Percentiles rank a stretch among this genome's conserved stretches.
phyloP scores from a whole-genome alignment of 1,140 invertebrate genomes.

The Orchesella cincta region DNA sequence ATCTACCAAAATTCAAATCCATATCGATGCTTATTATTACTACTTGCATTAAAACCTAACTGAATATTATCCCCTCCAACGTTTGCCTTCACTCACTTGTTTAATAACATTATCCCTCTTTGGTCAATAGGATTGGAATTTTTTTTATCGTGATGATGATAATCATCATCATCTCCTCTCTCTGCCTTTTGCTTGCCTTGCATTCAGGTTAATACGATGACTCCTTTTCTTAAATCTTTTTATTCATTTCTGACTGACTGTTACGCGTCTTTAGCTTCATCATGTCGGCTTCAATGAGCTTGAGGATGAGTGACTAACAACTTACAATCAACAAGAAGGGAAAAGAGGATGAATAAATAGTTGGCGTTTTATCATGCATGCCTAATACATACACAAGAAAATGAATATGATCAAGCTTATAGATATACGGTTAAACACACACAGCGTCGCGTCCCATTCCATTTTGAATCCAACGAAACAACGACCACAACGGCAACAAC shows the following conservation, averaged over 20 bases:
- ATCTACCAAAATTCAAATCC: neutral
- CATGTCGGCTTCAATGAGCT: conserved; percentile 26
- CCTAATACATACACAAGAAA: neutral
- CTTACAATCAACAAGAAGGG: conserved; percentile 16
- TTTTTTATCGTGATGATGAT: conserved; percentile 19
- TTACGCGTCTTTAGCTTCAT: conserved; percentile 14
- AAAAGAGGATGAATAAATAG: neutral
- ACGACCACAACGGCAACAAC: conserved; percentile 2
- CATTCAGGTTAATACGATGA: neutral
- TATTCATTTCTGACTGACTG: conserved; percentile 18
- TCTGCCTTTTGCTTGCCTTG: neutral
- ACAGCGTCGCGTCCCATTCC: neutral
- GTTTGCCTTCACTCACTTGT: conserved; percentile 3
- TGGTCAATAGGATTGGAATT: neutral
- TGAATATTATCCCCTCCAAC: neutral
- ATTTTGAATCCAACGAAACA: neutral
- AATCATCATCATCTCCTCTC: neutral
- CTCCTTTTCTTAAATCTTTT: neutral
- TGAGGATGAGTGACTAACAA: conserved; percentile 21
- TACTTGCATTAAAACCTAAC: conserved; percentile 13
- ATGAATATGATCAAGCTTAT: neutral
- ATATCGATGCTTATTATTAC: neutral
- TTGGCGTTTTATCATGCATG: neutral
- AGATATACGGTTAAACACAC: conserved; percentile 12
- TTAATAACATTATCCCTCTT: conserved; percentile 9